Evolutionary conservation across 2,888 invertebrate genomes (phyloP).

Genomic region (Xanthorhoe designata): DNA sequence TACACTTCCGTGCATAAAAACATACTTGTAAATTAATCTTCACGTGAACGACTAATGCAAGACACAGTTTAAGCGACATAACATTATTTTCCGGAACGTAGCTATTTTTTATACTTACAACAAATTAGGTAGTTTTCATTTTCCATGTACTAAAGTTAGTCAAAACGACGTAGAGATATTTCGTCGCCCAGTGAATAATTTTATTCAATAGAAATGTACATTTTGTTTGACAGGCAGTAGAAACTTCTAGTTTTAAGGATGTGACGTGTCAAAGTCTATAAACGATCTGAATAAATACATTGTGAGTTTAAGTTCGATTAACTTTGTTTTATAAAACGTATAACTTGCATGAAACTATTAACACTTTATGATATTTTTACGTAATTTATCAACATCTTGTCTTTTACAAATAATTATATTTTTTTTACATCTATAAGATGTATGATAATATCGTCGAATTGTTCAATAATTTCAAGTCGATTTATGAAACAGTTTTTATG

Average conservation of each 20-base stretch:
- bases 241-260: no score
- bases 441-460: not conserved
- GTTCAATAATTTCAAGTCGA: not conserved
- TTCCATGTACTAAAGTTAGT: not conserved
- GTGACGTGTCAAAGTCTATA: no score
- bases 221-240: not conserved
- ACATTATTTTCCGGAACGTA: slow-evolving; percentile 9
- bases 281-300: no score
- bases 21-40: slow-evolving; percentile 26
- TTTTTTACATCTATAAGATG: no score
- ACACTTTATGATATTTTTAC: not conserved
- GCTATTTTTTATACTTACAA: slow-evolving; percentile 5
- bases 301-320: no score
- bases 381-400: no score
- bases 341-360: not conserved
- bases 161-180: slow-evolving; percentile 1
- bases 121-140: not conserved
- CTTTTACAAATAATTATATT: no score
- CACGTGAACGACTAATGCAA: slow-evolving; percentile 19
- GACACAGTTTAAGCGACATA: slow-evolving; percentile 18
- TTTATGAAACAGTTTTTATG: slow-evolving; percentile 37
- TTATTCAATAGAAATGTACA: not conserved
- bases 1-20: slow-evolving; percentile 51
- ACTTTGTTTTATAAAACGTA: not conserved
- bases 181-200: not conserved